A percentile compares a stretch with the other conserved stretches of the same genome.
Conservation (phyloP, 2,797 vertebrate species). For the Pantherophis alleghaniensis region DNA sequence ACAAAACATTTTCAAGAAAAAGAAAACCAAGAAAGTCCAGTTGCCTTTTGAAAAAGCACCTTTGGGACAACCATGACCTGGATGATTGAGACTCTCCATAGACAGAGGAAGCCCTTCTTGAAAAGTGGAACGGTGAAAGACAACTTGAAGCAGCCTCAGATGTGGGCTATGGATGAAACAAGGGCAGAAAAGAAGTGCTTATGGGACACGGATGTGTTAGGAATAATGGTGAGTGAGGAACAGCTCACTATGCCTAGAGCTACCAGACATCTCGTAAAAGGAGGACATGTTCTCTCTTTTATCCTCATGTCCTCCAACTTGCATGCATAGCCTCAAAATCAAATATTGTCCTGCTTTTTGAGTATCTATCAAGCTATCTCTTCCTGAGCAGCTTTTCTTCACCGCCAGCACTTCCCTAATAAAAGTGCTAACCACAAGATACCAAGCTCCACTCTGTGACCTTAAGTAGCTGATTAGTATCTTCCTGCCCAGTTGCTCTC, state of each 20-base stretch:
- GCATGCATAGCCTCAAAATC: not conserved
- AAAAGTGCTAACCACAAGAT: not conserved
- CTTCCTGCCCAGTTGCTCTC: not conserved
- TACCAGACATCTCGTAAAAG: not conserved
- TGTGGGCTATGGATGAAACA: not conserved
- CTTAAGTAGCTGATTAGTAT: not conserved
- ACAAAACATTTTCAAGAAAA: not conserved
- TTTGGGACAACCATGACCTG: not conserved
- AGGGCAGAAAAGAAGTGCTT: not conserved
- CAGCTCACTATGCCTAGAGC: not conserved
- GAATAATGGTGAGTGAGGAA: not conserved
- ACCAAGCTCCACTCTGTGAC: not conserved
- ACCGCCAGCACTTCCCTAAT: not conserved
- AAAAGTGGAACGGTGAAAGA: not conserved
- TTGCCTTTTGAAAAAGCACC: not conserved
- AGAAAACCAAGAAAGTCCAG: not conserved
- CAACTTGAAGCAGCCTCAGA: not conserved
- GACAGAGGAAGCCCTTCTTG: not conserved
- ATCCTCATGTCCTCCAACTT: not conserved
- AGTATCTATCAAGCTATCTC: not conserved
- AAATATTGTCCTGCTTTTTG: not conserved
- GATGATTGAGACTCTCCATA: not conserved
- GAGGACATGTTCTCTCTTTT: not conserved
- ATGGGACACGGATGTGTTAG: not conserved
- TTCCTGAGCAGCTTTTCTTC: not conserved